Evolutionary conservation across 2,888 invertebrate species (phyloP), one percentile per base, ranked within the genome.

Genomic region (Synanthedon vespiformis): DNA sequence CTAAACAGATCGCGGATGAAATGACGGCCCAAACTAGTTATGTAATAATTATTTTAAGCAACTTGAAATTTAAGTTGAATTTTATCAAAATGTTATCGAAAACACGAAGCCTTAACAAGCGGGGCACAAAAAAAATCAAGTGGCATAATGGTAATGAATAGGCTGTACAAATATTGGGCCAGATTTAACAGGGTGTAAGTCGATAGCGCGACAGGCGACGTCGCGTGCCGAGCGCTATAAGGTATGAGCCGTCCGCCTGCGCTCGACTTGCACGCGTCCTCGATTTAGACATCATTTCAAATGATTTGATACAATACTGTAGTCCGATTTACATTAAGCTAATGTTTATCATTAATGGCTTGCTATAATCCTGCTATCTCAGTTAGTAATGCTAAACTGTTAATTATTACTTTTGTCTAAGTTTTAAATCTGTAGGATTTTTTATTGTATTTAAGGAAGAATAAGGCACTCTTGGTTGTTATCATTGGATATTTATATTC

Each of bases 161-260:
- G 77, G 77, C 70, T 79, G 76, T 77, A 84, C 80, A 83, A 85
- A 85, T 81, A 85, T 83, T 79, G 76, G 73, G 79, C 70, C 77
- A 80, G 77, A 80, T 83, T 83, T 74, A 80, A 83, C 82, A 80
- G 77, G 76, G 80, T 86, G 84, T 84, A 84, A 85, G 80, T 77
- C 75, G 84, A 85, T 85, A 84, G 77, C 60, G 72, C 60, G 67
- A 67, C 84, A 84, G 83, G 85, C 83, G 63, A 85, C 63, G 65
- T 86, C 65, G 85, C 86, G 84, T 86, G 86, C 56, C 56, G 40
- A 48, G 52, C 51, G 34, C 34, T 34, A 34, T 34, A 34, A 61
- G 63, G 69, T 64, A 62, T 77, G 65, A 71, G 64, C 60, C 57
- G 53, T 52, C 49, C 55, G 52, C 59, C 61, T 58, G 73, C 71